Evolutionary conservation across 2,113 vertebrate species (phyloP), one percentile per base, ranked within the genome.

Genomic region (Alces alces): DNA sequence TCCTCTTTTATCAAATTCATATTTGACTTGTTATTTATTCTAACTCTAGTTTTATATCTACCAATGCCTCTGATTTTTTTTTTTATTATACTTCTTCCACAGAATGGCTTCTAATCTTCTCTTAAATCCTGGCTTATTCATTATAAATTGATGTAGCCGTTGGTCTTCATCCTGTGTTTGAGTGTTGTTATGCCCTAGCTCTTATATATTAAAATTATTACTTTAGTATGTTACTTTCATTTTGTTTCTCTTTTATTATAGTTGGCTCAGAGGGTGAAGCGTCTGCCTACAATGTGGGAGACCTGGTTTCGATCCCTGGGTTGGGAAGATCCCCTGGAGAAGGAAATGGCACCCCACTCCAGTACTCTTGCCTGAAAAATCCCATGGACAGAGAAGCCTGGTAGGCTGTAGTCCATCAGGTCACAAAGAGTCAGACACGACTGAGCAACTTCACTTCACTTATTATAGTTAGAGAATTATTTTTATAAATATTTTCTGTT

Each of bases 341-440:
- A 66, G 64, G 64, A 36, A 66, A 66, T 66, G 33, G 64, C 64
- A 66, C n/a, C 64, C 64, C 64, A 66, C 64, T 66, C 33, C 64
- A 66, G 7, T 66, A 36, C 64, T 36, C 64, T 66, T 66, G 64
- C 64, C 64, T 66, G 33, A 66, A 66, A n/a, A 66, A 36, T 36
- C 61, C 33, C 33, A 21, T 21, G 64, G 33, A 66, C 0, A 7
- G 33, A 66, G 64, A 66, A 66, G 33, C 33, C 33, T 66, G 17
- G 4, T 66, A 21, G 64, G 64, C 64, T 66, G n/a, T 0, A 1
- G 33, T 36, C 64, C 64, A 36, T 21, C 33, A 17, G 33, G n/a
- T 19, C 2, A 0, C 8, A 66, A 66, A 66, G 64, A 36, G 8
- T 36, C 8, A 0, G 33, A 66, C 33, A 66, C 0, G 1, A 66